These are phyloP conservation scores for Choloepus didactylus DNA, from an alignment of 2,797 vertebrate species.

Conservation along the genomic window DNA sequence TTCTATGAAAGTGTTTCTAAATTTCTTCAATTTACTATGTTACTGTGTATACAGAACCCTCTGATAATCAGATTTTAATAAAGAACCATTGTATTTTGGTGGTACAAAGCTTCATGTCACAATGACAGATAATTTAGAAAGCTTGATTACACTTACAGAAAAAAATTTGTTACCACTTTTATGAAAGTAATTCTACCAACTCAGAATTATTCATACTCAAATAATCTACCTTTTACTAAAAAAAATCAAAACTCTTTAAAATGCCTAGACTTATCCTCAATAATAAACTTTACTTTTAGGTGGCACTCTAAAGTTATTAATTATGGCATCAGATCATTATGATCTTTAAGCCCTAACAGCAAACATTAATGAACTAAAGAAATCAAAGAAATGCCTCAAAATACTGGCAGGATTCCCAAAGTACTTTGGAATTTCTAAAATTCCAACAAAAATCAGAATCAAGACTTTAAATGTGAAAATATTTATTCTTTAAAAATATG, in stretches of 20 bases:
- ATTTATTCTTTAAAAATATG: background rate
- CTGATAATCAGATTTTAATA: conserved; percentile 53
- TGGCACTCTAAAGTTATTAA: conserved; percentile 42
- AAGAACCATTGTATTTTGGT: conserved; percentile 34
- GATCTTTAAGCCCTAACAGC: conserved; percentile 16
- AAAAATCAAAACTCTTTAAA: background rate
- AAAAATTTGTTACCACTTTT: background rate
- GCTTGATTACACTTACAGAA: conserved; percentile 46
- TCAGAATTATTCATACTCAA: conserved; percentile 30
- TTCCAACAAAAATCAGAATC: conserved; percentile 21
- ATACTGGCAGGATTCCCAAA: background rate
- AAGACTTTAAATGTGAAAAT: background rate
- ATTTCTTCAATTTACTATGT: conserved; percentile 41
- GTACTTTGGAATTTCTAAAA: background rate
- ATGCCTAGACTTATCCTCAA: conserved; percentile 30
- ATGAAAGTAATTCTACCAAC: conserved; percentile 42
- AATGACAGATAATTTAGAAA: conserved; percentile 63
- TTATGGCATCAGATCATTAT: conserved; percentile 41
- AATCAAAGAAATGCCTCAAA: conserved; percentile 47
- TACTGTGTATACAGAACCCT: background rate
- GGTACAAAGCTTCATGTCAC: conserved; percentile 47
- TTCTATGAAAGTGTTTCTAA: conserved; percentile 35
- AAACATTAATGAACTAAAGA: conserved; percentile 5
- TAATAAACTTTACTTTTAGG: conserved; percentile 56
- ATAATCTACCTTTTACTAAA: conserved; percentile 35